A percentile compares a stretch with the other conserved stretches of the same genome.
These are phyloP conservation scores for Myiozetetes cayanensis DNA, from an alignment of 2,113 vertebrate genomes.

Conservation along the genomic window DNA sequence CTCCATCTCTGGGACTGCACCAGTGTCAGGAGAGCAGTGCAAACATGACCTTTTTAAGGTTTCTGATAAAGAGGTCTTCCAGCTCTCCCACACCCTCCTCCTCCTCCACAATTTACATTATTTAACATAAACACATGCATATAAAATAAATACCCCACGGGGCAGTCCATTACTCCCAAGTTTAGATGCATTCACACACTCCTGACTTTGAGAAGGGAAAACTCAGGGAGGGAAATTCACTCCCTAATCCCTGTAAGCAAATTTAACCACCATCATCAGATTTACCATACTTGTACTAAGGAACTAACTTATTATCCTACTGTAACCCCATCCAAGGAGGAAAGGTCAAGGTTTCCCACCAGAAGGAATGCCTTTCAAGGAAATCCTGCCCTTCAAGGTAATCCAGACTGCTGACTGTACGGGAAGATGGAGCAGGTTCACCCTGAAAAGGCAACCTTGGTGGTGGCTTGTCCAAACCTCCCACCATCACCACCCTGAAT, in stretches of 20 bases:
- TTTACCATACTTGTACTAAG: neutral
- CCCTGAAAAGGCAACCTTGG: neutral
- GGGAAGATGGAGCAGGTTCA: neutral
- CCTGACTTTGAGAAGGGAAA: neutral
- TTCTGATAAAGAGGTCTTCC: neutral
- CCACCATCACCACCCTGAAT: neutral
- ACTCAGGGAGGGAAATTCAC: neutral
- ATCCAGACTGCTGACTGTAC: neutral
- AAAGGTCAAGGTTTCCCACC: neutral
- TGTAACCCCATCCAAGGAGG: neutral
- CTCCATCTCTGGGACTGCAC: neutral
- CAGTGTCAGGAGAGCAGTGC: neutral
- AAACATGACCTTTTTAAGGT: neutral
- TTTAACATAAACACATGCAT: neutral
- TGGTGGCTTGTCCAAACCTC: neutral
- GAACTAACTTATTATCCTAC: neutral
- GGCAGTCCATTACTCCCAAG: neutral
- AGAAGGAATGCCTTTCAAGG: neutral
- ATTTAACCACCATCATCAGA: neutral
- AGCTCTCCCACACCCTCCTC: neutral
- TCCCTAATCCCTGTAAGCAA: neutral
- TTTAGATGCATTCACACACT: neutral
- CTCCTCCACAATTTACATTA: neutral
- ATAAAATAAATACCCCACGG: neutral
- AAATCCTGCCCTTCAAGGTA: neutral